Percentiles rank a stretch among this genome's conserved stretches.
phyloP scores from a whole-genome alignment of 2,888 invertebrate species.

The Noctua comes region DNA sequence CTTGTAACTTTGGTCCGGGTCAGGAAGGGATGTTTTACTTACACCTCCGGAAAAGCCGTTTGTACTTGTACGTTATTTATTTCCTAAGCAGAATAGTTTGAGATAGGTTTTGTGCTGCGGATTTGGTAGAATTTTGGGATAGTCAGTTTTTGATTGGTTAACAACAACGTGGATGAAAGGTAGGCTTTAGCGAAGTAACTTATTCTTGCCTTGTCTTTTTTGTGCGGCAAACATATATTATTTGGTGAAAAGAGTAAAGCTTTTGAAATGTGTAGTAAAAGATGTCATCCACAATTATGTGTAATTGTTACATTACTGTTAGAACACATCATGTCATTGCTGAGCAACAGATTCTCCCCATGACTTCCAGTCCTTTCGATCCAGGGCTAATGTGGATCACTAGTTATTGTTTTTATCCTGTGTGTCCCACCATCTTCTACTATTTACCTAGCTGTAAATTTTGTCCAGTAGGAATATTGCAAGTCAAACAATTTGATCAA shows the following conservation, averaged over 20 bases:
- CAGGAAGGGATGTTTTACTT: conserved; percentile 75
- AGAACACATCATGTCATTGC: background rate
- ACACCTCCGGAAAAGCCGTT: conserved; percentile 66
- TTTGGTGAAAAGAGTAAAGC: background rate
- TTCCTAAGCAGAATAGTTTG: conserved; percentile 61
- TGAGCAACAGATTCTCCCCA: too few species aligned
- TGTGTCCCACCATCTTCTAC: background rate
- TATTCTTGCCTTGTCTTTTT: conserved; percentile 9
- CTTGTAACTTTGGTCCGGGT: conserved; percentile 69
- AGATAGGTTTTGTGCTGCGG: conserved; percentile 49
- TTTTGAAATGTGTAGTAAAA: background rate
- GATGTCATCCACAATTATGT: background rate
- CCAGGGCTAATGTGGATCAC: background rate
- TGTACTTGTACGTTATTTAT: conserved; percentile 67
- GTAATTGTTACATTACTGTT: background rate
- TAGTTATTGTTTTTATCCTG: background rate
- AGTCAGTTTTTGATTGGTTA: conserved; percentile 38
- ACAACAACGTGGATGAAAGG: conserved; percentile 33
- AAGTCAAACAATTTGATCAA: conserved; percentile 19
- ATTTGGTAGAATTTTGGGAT: conserved; percentile 35
- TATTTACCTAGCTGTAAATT: background rate
- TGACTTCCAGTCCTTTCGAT: background rate
- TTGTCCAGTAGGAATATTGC: conserved; percentile 1
- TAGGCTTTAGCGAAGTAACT: conserved; percentile 24
- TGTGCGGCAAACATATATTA: background rate